Evolutionary conservation across 2,888 invertebrate species (phyloP).

Genomic region (Eupelmus urozonus): DNA sequence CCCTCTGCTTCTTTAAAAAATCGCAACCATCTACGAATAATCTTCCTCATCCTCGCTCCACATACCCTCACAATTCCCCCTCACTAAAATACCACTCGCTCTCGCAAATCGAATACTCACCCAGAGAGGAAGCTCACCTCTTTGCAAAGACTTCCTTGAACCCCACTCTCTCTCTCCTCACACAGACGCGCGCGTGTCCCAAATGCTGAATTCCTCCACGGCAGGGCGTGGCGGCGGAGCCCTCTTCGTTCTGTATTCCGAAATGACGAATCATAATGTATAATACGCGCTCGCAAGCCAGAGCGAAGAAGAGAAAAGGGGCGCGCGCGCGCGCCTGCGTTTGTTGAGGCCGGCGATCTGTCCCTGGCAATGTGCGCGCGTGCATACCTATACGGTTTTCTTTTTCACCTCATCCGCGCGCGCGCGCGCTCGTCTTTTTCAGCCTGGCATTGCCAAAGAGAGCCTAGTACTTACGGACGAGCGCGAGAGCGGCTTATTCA

Average conservation of each 20-base stretch:
- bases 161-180: too few relatives aligned
- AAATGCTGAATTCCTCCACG: conserved; percentile 73
- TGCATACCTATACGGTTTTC: conserved; percentile 58
- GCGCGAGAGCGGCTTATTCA: conserved; percentile 75
- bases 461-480: conserved; percentile 72
- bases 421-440: conserved; percentile 46
- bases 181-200: conserved; percentile 70
- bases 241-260: conserved; percentile 74
- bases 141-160: conserved; percentile 46
- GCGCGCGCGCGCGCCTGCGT: conserved; percentile 12
- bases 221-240: conserved; percentile 69
- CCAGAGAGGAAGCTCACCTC: too few relatives aligned
- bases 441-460: conserved; percentile 61
- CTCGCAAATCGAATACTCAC: too few relatives aligned
- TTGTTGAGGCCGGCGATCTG: conserved; percentile 2
- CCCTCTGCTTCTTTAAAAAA: too few relatives aligned
- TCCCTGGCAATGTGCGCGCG: conserved; percentile 41
- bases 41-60: too few relatives aligned
- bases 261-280: conserved; percentile 77
- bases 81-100: too few relatives aligned
- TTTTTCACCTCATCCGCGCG: conserved; percentile 40
- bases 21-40: too few relatives aligned
- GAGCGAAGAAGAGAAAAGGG: conserved; percentile 44
- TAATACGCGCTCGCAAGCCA: conserved; percentile 49
- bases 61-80: too few relatives aligned